phyloP scores from a whole-genome alignment of 2,797 vertebrate species.

The Phyllotis vaccarum region DNA sequence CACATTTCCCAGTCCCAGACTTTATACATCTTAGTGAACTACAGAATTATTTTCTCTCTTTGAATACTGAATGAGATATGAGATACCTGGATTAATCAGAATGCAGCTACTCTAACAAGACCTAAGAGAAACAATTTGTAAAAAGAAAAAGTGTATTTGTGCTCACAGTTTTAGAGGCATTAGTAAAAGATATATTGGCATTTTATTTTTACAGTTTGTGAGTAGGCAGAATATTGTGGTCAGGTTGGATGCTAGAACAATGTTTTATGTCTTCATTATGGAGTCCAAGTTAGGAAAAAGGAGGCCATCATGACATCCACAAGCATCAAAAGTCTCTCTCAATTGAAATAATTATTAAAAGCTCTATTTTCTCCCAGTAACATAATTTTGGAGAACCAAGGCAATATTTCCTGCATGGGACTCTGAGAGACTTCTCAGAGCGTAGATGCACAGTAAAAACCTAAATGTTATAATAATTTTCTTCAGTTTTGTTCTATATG shows the following conservation, averaged over 20 bases:
- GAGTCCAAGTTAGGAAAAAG: neutral
- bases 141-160: neutral
- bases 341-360: fast-evolving
- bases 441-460: neutral
- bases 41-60: neutral
- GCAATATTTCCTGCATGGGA: neutral
- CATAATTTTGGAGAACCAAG: neutral
- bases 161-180: neutral
- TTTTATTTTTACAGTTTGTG: neutral
- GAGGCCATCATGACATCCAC: too few species aligned
- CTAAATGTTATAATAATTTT: neutral
- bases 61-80: neutral
- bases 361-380: neutral
- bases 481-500: neutral
- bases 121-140: neutral
- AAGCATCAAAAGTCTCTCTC: too few species aligned
- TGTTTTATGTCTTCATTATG: too few species aligned
- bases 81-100: neutral
- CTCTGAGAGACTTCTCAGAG: neutral
- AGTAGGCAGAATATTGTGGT: fast-evolving
- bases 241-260: neutral
- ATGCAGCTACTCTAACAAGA: neutral
- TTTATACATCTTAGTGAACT: neutral
- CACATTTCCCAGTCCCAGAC: too few species aligned
- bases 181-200: neutral